Evolutionary conservation across 2,888 invertebrate genomes (phyloP).

Genomic region (Chrysodeixis includens): DNA sequence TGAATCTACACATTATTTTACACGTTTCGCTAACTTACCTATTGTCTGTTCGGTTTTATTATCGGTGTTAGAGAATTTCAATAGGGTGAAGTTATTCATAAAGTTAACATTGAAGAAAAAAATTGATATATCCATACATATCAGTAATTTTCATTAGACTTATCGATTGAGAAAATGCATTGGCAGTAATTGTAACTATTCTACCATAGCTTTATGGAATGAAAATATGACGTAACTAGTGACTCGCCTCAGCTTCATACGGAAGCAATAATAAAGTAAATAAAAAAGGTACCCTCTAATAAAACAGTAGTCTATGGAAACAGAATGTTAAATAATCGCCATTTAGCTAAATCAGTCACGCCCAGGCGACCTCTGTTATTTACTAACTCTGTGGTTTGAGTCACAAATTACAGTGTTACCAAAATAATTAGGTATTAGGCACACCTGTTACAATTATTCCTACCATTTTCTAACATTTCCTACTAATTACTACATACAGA

Average conservation of each 20-base stretch:
- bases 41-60: background rate
- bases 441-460: conserved; percentile 5
- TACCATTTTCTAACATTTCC: background rate
- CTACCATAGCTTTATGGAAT: too few relatives aligned
- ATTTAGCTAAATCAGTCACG: background rate
- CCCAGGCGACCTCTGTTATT: background rate
- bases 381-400: background rate
- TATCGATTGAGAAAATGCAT: too few relatives aligned
- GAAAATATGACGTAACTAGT: too few relatives aligned
- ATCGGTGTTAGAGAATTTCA: too few relatives aligned
- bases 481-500: conserved; percentile 4
- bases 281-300: too few relatives aligned
- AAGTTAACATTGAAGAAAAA: too few relatives aligned
- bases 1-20: background rate
- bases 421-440: conserved; percentile 20
- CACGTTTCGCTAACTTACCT: background rate
- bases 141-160: too few relatives aligned
- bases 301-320: background rate
- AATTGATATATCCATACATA: too few relatives aligned
- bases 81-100: too few relatives aligned
- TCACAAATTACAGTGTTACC: conserved; percentile 13
- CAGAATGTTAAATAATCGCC: background rate
- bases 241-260: too few relatives aligned
- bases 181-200: too few relatives aligned
- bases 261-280: too few relatives aligned